Conservation (phyloP, 2,113 vertebrate species). For the Peromyscus polionotus region DNA sequence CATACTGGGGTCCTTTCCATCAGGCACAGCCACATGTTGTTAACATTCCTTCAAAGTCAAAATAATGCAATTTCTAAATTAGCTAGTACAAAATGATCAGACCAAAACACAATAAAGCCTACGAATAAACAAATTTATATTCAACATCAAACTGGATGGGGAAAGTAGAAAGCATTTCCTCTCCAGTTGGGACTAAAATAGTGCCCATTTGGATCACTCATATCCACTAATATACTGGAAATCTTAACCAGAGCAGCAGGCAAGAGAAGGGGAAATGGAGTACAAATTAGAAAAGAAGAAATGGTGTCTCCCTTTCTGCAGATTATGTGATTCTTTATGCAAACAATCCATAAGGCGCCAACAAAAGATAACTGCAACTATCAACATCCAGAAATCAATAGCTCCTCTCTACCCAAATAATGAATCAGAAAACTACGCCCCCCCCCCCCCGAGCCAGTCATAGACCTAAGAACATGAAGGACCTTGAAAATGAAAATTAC, state of each 20-base stretch:
- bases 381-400: neutral
- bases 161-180: neutral
- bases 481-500: neutral
- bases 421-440: neutral
- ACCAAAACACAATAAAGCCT: neutral
- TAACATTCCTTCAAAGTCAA: neutral
- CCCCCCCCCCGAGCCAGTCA: neutral
- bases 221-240: neutral
- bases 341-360: neutral
- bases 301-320: neutral
- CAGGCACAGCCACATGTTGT: neutral
- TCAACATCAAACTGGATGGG: neutral
- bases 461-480: neutral
- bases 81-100: neutral
- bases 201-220: neutral
- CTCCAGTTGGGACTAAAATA: neutral
- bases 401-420: neutral
- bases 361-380: neutral
- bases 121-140: neutral
- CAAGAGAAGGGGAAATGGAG: neutral
- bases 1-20: neutral
- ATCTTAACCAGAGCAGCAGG: neutral
- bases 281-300: neutral
- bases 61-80: neutral
- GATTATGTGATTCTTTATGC: neutral